These are phyloP conservation scores for Leptatherina wallacei DNA, from an alignment of 2,797 vertebrate species.

Conservation along the genomic window DNA sequence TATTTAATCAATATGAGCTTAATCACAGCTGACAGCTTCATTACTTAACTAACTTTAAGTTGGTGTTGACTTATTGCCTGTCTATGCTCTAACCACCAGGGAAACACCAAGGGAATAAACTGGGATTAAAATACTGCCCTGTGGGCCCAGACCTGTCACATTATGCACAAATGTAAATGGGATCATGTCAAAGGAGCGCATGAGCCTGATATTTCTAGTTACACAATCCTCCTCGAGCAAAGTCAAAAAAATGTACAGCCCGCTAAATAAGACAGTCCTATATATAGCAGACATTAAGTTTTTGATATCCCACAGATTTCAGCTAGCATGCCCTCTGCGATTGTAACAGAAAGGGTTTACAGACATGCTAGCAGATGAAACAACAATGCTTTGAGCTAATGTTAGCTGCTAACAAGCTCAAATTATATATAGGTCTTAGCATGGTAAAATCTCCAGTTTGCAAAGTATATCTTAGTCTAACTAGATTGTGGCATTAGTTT, in stretches of 20 bases:
- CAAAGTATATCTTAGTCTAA: not conserved
- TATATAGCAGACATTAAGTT: slow-evolving; percentile 36
- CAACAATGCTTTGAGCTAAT: not conserved
- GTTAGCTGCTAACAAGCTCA: not conserved
- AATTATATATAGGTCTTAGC: not conserved
- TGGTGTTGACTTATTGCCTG: slow-evolving; percentile 28
- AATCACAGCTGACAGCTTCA: slow-evolving; percentile 29
- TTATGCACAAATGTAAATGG: slow-evolving; percentile 40
- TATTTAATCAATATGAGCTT: slow-evolving; percentile 31
- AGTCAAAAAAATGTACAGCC: slow-evolving; percentile 27
- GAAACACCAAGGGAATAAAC: slow-evolving; percentile 34
- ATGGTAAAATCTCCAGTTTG: not conserved
- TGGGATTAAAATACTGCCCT: slow-evolving; percentile 52
- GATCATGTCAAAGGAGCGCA: slow-evolving; percentile 49
- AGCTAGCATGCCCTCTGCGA: not conserved
- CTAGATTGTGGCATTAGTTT: not conserved
- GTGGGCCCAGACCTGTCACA: slow-evolving; percentile 36
- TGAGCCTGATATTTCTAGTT: slow-evolving; percentile 34
- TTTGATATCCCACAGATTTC: slow-evolving; percentile 13
- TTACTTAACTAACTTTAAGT: slow-evolving; percentile 29
- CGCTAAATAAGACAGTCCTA: slow-evolving; percentile 28
- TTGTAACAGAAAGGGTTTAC: slow-evolving; percentile 12
- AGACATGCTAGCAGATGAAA: not conserved
- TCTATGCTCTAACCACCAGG: slow-evolving; percentile 15
- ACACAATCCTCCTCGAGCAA: slow-evolving; percentile 24